These are phyloP conservation scores for Pherbina coryleti DNA, from an alignment of 2,888 invertebrate genomes.

Conservation along the genomic window DNA sequence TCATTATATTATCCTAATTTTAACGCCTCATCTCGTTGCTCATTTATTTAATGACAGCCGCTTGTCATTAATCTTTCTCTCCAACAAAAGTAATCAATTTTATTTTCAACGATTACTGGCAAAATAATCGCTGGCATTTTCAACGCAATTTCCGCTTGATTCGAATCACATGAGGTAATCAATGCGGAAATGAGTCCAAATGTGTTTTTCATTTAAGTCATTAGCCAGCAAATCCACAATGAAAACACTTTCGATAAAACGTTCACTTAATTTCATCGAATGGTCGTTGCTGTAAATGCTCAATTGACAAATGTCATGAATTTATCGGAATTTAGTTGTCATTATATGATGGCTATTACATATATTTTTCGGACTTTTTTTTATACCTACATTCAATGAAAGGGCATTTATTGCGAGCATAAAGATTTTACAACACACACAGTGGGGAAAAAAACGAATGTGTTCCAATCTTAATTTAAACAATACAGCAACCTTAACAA, in stretches of 20 bases:
- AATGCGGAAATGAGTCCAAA: neutral
- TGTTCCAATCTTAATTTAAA: too few relatives aligned
- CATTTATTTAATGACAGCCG: neutral
- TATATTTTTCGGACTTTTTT: too few relatives aligned
- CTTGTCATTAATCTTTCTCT: constrained; percentile 22
- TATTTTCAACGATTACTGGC: constrained; percentile 27
- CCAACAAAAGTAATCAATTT: constrained; percentile 29
- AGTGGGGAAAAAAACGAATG: too few relatives aligned
- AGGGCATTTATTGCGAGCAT: too few relatives aligned
- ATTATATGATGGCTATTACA: neutral
- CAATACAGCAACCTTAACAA: neutral
- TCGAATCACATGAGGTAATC: constrained; percentile 10
- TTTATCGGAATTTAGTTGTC: constrained; percentile 9
- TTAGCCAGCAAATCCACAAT: neutral
- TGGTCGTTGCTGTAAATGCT: neutral
- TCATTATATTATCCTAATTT: neutral
- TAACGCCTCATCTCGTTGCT: neutral
- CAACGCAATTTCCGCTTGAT: constrained; percentile 3
- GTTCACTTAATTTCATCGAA: constrained; percentile 4
- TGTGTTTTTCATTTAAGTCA: constrained; percentile 5
- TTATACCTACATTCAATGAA: too few relatives aligned
- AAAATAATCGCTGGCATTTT: constrained; percentile 22
- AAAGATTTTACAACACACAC: too few relatives aligned
- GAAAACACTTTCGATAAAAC: constrained; percentile 5
- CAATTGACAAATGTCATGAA: constrained; percentile 3